Percentiles rank a stretch among this genome's conserved stretches.
These are phyloP conservation scores for Varanus komodoensis DNA, from an alignment of 2,113 vertebrate genomes.

Conservation along the genomic window DNA sequence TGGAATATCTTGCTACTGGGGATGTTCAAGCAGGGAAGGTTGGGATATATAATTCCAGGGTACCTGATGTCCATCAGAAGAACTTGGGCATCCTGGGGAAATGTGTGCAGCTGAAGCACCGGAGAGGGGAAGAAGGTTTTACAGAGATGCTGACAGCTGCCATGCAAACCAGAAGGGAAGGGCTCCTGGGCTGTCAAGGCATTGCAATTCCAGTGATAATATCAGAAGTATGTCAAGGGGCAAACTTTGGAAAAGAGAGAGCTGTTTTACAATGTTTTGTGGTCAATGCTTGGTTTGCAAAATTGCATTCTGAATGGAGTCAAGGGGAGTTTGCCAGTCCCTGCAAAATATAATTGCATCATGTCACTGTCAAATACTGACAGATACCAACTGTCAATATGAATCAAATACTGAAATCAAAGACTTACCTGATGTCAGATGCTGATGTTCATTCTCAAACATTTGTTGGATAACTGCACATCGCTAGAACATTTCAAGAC, in stretches of 20 bases:
- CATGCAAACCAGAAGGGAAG: not conserved
- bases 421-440: not conserved
- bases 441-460: not conserved
- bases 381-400: not conserved
- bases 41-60: not conserved
- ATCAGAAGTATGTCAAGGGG: not conserved
- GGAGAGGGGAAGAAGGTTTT: not conserved
- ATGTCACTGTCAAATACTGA: not conserved
- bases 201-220: not conserved
- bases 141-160: not conserved
- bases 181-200: not conserved
- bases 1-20: not conserved
- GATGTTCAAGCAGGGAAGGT: not conserved
- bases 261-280: not conserved
- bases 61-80: not conserved
- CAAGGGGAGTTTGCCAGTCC: not conserved
- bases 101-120: no score
- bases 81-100: no score
- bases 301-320: not conserved
- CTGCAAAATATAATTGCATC: not conserved
- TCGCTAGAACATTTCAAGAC: not conserved
- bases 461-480: not conserved
- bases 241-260: not conserved
- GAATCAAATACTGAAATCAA: not conserved
- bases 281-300: not conserved